Percentiles rank a stretch among this genome's conserved stretches.
Evolutionary conservation across 1,140 invertebrate species (phyloP).

Genomic region (Trissolcus basalis): DNA sequence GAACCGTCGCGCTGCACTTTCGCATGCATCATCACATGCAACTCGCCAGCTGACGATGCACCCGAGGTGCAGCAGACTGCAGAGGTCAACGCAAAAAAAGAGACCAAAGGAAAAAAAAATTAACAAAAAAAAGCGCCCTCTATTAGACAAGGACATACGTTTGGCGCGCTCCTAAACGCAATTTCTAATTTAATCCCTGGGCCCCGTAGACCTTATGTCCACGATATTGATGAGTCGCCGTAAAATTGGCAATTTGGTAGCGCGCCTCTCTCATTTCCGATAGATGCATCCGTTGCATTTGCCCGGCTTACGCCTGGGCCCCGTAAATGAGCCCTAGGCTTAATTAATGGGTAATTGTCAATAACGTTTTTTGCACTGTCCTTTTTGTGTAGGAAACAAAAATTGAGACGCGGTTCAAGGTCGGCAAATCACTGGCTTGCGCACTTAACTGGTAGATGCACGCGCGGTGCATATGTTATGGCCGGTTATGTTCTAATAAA

Average conservation of each 20-base stretch:
- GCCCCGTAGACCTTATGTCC: slow-evolving; percentile 64
- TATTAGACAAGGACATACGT: slow-evolving; percentile 46
- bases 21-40: slow-evolving; percentile 13
- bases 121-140: slow-evolving; percentile 1
- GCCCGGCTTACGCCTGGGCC: slow-evolving; percentile 25
- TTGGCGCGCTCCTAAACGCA: slow-evolving; percentile 61
- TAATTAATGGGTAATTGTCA: slow-evolving; percentile 41
- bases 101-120: slow-evolving; percentile 17
- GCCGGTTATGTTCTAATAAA: slow-evolving; percentile 45
- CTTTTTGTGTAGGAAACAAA: too few relatives aligned
- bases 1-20: too few relatives aligned
- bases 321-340: slow-evolving; percentile 17
- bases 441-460: slow-evolving; percentile 37
- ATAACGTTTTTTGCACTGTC: slow-evolving; percentile 6
- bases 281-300: slow-evolving; percentile 51
- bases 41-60: slow-evolving; percentile 55
- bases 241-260: slow-evolving; percentile 52
- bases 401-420: neutral
- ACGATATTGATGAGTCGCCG: slow-evolving; percentile 41
- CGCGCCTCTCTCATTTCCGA: slow-evolving; percentile 48
- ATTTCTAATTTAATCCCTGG: slow-evolving; percentile 65
- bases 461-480: slow-evolving; percentile 49
- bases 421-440: slow-evolving; percentile 6
- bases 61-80: slow-evolving; percentile 42
- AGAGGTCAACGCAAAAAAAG: too few relatives aligned